These are phyloP conservation scores for Odontomyia ornata DNA, from an alignment of 2,888 invertebrate species.

Conservation along the genomic window DNA sequence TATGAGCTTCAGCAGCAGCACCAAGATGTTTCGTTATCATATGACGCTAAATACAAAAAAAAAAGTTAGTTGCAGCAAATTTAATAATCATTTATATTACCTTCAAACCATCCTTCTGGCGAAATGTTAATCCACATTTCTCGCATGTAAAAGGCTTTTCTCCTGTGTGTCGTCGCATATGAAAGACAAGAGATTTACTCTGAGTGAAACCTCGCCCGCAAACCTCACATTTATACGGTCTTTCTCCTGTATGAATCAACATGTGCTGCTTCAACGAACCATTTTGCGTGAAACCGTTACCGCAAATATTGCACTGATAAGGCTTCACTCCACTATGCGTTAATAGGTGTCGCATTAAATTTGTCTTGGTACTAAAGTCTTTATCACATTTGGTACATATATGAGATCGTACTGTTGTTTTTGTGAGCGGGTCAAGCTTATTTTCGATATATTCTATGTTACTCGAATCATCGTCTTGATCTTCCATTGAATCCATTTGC, in stretches of 20 bases:
- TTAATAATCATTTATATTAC: conserved; percentile 51
- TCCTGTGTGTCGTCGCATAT: conserved; percentile 59
- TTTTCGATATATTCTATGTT: not conserved
- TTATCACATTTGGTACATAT: conserved; percentile 58
- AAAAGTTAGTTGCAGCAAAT: not conserved
- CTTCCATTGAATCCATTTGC: conserved; percentile 17
- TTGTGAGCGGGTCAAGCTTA: conserved; percentile 37
- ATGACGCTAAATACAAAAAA: conserved; percentile 53
- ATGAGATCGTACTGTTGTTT: conserved; percentile 48
- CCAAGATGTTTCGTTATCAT: conserved; percentile 55
- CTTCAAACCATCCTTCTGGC: conserved; percentile 60
- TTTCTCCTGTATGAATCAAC: conserved; percentile 58
- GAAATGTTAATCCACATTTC: conserved; percentile 57
- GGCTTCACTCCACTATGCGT: conserved; percentile 58
- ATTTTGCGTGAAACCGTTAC: conserved; percentile 58
- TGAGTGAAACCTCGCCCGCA: conserved; percentile 59
- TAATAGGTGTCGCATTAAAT: conserved; percentile 58
- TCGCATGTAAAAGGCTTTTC: conserved; percentile 59
- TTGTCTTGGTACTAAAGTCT: conserved; percentile 59
- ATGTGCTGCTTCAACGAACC: conserved; percentile 59
- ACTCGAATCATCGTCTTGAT: conserved; percentile 7
- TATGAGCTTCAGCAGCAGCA: conserved; percentile 49
- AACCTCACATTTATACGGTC: conserved; percentile 57
- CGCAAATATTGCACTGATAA: conserved; percentile 56
- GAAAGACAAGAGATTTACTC: conserved; percentile 58